Evolutionary conservation across 2,888 invertebrate species (phyloP).

Genomic region (Gandaritis pyraliata): DNA sequence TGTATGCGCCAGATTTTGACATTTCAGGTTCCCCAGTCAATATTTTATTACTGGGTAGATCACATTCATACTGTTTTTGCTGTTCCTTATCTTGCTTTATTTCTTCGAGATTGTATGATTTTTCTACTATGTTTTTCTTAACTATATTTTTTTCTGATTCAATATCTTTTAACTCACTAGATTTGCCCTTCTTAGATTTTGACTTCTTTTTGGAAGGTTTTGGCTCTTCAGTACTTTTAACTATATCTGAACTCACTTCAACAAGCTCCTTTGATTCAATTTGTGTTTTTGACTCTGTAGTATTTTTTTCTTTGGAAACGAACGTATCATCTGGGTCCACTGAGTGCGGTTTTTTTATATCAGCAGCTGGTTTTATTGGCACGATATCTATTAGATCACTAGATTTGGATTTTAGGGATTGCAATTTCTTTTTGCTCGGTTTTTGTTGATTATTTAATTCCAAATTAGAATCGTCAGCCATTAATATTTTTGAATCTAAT

Average conservation of each 20-base stretch:
- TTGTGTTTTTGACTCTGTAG: neutral
- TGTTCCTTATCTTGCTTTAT: neutral
- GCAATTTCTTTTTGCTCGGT: neutral
- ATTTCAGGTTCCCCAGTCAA: slow-evolving; percentile 40
- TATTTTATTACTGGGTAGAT: slow-evolving; percentile 14
- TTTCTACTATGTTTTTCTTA: slow-evolving; percentile 56
- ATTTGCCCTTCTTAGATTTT: slow-evolving; percentile 32
- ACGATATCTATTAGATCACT: neutral
- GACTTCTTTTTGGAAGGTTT: slow-evolving; percentile 21
- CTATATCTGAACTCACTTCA: neutral
- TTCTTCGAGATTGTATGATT: slow-evolving; percentile 41
- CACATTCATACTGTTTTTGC: neutral
- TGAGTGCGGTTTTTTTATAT: neutral
- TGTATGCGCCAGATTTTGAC: slow-evolving; percentile 61
- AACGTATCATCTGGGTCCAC: neutral
- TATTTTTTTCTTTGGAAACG: neutral
- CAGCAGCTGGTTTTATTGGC: neutral
- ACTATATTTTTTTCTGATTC: slow-evolving; percentile 1
- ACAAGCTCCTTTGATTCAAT: neutral
- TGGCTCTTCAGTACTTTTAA: neutral
- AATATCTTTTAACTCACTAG: slow-evolving; percentile 8
- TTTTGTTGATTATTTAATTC: neutral
- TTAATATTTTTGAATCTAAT: neutral
- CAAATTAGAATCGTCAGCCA: neutral
- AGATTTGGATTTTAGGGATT: neutral